Percentiles rank a stretch among this genome's conserved stretches.
These are phyloP conservation scores for Oriolus oriolus DNA, from an alignment of 2,113 vertebrate species.

Conservation along the genomic window DNA sequence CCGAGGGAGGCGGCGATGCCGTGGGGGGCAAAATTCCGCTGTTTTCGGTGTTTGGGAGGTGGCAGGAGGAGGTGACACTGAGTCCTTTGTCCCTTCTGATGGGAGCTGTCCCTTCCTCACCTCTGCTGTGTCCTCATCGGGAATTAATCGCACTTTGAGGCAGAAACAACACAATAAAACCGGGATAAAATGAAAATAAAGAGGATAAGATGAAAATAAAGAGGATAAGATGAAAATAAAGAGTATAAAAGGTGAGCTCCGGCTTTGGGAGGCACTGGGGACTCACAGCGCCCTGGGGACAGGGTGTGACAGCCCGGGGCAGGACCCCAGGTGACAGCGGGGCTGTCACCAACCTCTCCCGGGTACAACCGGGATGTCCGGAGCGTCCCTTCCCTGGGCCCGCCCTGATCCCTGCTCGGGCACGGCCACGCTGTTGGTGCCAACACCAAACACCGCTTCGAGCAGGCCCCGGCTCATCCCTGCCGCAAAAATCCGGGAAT, in stretches of 20 bases:
- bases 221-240: not conserved
- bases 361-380: fast-evolving
- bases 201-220: too few species aligned
- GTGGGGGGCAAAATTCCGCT: fast-evolving
- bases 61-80: not conserved
- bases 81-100: not conserved
- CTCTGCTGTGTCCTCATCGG: not conserved
- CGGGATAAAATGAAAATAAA: not conserved
- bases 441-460: fast-evolving
- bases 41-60: fast-evolving
- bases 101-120: not conserved
- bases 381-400: not conserved
- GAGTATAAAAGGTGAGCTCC: not conserved
- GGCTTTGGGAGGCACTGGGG: not conserved
- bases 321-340: fast-evolving
- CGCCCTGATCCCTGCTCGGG: not conserved
- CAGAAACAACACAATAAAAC: not conserved
- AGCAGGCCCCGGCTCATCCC: not conserved
- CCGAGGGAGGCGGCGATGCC: not conserved
- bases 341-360: not conserved
- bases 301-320: not conserved
- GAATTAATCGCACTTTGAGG: not conserved
- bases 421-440: not conserved
- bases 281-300: fast-evolving
- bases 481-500: not conserved